A percentile compares a stretch with the other conserved stretches of the same genome.
phyloP scores from a whole-genome alignment of 64 coral and sea anemone species.

The Montipora capricornis region DNA sequence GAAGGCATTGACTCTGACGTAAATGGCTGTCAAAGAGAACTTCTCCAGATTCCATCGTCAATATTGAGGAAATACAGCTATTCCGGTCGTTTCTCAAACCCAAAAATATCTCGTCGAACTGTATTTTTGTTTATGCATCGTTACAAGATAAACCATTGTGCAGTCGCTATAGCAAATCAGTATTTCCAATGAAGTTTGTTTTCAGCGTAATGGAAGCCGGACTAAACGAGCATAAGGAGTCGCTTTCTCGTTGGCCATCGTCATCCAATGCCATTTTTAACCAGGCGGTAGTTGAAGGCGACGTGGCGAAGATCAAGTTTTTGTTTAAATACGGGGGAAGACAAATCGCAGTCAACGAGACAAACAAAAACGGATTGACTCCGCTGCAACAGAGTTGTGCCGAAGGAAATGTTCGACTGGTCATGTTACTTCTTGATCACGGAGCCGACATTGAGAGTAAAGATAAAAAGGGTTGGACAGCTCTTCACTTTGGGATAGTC shows the following conservation, averaged over 20 bases:
- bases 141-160: not conserved
- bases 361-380: constrained; percentile 54
- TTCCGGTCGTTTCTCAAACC: not conserved
- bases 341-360: constrained; percentile 54
- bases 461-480: constrained; percentile 48
- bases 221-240: constrained; percentile 10
- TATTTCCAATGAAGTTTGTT: constrained; percentile 32
- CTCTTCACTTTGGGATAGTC: constrained; percentile 43
- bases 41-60: not conserved
- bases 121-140: not conserved
- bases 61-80: not conserved
- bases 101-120: not conserved
- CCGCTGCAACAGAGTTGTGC: constrained; percentile 67
- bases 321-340: constrained; percentile 70
- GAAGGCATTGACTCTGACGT: not conserved
- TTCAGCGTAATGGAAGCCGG: constrained; percentile 27
- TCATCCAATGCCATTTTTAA: constrained; percentile 61
- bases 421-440: constrained; percentile 57
- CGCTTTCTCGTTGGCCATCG: constrained; percentile 57
- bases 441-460: constrained; percentile 45
- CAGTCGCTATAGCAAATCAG: too few species aligned
- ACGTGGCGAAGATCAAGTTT: constrained; percentile 62
- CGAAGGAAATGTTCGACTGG: constrained; percentile 24
- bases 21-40: constrained; percentile 1
- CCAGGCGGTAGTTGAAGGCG: constrained; percentile 66